Conservation (phyloP, 2,888 invertebrate species). For the Drosophila kuntzei region DNA sequence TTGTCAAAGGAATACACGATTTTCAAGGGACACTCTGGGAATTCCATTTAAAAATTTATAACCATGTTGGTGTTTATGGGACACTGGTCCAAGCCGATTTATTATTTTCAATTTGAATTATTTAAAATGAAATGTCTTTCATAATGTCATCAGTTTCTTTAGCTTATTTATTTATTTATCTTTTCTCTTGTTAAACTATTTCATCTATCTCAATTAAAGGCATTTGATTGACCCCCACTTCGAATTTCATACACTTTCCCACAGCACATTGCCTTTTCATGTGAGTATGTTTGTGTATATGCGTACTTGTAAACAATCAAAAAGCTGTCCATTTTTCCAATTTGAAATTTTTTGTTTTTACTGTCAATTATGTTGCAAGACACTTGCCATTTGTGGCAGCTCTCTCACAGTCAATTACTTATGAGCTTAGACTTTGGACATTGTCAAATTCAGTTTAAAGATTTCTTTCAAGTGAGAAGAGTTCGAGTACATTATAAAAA, state of each 20-base stretch:
- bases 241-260: conserved; percentile 32
- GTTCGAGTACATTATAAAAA: conserved; percentile 26
- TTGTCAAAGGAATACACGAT: conserved; percentile 25
- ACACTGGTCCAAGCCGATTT: background rate
- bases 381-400: conserved; percentile 23
- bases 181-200: background rate
- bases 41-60: conserved; percentile 27
- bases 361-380: conserved; percentile 48
- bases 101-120: background rate
- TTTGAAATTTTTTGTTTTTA: conserved; percentile 37
- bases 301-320: conserved; percentile 29
- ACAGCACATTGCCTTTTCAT: conserved; percentile 35
- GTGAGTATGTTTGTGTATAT: background rate
- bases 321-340: conserved; percentile 51
- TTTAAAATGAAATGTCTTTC: background rate
- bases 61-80: background rate
- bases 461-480: conserved; percentile 20
- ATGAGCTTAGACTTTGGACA: conserved; percentile 33
- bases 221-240: conserved; percentile 10
- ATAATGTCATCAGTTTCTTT: background rate
- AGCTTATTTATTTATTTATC: background rate
- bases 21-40: conserved; percentile 4
- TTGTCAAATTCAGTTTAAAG: conserved; percentile 54
- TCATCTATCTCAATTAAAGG: background rate
- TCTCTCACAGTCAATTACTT: conserved; percentile 22